Base-by-base conservation (phyloP, 2,888 invertebrate species). In the Archaeoteleia sp. region DNA sequence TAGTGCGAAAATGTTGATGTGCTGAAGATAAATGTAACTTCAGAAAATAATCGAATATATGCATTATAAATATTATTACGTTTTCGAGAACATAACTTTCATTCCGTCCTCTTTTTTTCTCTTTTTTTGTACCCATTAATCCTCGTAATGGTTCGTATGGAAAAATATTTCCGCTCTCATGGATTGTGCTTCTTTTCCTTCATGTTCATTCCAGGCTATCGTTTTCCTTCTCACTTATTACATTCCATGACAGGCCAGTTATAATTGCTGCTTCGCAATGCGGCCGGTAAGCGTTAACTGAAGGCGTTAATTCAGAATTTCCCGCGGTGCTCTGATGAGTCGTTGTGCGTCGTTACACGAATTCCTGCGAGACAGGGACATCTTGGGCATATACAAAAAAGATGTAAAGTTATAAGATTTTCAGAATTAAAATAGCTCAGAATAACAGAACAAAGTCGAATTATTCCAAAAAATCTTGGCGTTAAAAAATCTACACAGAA, bases 231-330 rank as follows among this genome's bases (percentile, higher is more conserved):
- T 54, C 54, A 43, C 40, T 43, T 66, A 67, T 71, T 63, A 63
- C 62, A 72, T 75, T 65, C 62, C 69, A 10, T 55, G 62, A 63
- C 68, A 66, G 58, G 51, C 46, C 37, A 34, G 45, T 60, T 67
- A 60, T 67, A 67, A 67, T 67, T 67, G 43, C 53, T 30, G 20
- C n/a, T 27, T 30, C 32, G 25, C 40, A 32, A 67, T n/a, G 62
- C 37, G 65, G 15, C 37, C 29, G 55, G 45, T 32, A 55, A 66
- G 63, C 70, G 72, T 75, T 76, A 78, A 75, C 71, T 73, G 73
- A 75, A 75, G 72, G 71, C 77, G 74, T 77, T 78, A 77, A 78
- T 78, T 74, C 73, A 72, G 68, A 78, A 75, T 76, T 72, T 61
- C 55, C 70, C 30, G 70, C 34, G 53, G 25, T 17, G 15, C 32